phyloP scores from a whole-genome alignment of 2,888 invertebrate genomes.

The Norana najaformis region DNA sequence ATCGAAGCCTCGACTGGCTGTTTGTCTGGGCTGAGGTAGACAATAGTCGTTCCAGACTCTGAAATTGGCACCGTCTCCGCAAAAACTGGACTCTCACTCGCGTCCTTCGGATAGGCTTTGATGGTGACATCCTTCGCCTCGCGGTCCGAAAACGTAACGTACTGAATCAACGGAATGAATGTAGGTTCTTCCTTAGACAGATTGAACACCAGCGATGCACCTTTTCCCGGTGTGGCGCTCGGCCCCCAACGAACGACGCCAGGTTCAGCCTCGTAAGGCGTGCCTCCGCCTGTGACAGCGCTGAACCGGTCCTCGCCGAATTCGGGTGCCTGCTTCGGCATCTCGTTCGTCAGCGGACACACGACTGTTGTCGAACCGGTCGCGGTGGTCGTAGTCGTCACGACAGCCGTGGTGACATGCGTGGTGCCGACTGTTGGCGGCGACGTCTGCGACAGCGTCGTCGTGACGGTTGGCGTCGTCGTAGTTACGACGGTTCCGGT shows the following conservation, averaged over 20 bases:
- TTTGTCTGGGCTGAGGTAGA: too few species aligned
- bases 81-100: too few species aligned
- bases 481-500: neutral
- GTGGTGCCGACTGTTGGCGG: neutral
- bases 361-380: conserved; percentile 16
- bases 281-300: neutral
- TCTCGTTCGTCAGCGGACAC: neutral
- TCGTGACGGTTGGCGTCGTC: neutral
- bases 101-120: too few species aligned
- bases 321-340: neutral
- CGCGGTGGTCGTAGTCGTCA: conserved; percentile 10
- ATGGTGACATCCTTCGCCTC: neutral
- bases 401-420: conserved; percentile 22
- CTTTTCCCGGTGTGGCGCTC: too few species aligned
- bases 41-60: too few species aligned
- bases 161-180: neutral
- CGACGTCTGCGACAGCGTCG: neutral
- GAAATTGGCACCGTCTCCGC: too few species aligned
- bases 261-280: neutral
- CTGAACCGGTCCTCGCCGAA: neutral
- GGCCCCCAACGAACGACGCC: neutral
- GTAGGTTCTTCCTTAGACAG: neutral
- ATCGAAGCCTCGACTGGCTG: too few species aligned
- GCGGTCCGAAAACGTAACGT: neutral
- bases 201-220: neutral